phyloP scores from a whole-genome alignment of 2,888 invertebrate species.

The Stenodera caucasica region DNA sequence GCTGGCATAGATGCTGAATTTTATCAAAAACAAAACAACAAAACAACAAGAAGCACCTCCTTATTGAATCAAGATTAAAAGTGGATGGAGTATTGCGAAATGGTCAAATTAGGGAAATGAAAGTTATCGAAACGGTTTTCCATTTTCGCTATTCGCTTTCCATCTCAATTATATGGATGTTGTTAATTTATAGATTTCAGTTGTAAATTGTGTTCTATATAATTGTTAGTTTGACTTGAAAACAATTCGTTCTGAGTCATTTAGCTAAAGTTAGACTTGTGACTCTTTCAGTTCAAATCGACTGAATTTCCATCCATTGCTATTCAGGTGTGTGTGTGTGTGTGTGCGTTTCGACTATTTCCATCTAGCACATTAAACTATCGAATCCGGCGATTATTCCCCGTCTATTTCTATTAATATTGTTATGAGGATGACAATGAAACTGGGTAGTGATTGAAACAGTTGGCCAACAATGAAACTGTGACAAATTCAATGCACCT shows the following conservation, averaged over 20 bases:
- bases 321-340: background rate
- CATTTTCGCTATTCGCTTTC: no score
- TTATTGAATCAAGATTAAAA: no score
- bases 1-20: background rate
- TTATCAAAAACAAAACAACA: background rate
- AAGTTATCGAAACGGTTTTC: no score
- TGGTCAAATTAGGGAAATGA: no score
- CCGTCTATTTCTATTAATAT: background rate
- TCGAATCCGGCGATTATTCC: background rate
- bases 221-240: slow-evolving; percentile 26
- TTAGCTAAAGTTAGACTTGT: slow-evolving; percentile 38
- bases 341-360: no score
- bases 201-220: background rate
- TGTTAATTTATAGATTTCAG: background rate
- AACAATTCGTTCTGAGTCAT: slow-evolving; percentile 40
- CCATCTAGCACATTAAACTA: no score
- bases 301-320: background rate
- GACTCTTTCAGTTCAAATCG: slow-evolving; percentile 29
- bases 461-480: no score
- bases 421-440: background rate
- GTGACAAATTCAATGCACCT: background rate
- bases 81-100: no score
- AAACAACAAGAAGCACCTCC: no score
- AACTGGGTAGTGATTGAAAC: background rate
- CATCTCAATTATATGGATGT: background rate